These are phyloP conservation scores for Elephantulus edwardii DNA, from an alignment of 2,113 vertebrate species.

Conservation along the genomic window DNA sequence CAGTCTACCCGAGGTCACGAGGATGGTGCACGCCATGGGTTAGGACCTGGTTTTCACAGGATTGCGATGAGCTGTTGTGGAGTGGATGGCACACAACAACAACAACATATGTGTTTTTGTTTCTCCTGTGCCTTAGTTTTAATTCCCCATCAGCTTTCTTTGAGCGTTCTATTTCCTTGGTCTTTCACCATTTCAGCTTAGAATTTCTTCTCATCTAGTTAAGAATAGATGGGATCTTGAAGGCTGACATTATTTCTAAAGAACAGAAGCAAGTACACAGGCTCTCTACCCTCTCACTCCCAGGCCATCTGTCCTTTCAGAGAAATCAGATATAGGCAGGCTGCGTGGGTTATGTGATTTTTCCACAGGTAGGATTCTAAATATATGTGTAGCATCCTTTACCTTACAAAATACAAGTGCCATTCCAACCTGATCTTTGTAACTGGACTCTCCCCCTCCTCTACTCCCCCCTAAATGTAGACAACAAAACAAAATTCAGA, in stretches of 20 bases:
- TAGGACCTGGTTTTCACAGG: too few relatives aligned
- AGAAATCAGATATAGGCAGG: conserved; percentile 7
- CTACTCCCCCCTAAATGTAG: too few relatives aligned
- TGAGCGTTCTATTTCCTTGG: conserved; percentile 14
- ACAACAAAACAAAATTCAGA: conserved; percentile 14
- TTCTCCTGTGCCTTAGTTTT: neutral
- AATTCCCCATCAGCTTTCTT: neutral
- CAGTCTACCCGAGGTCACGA: too few relatives aligned
- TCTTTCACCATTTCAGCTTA: conserved; percentile 18
- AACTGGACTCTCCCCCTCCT: too few relatives aligned
- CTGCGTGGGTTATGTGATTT: neutral
- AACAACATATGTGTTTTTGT: neutral
- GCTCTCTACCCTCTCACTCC: neutral
- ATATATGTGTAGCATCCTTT: neutral
- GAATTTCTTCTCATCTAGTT: conserved; percentile 17
- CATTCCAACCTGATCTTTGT: conserved; percentile 9
- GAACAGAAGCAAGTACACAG: conserved; percentile 24
- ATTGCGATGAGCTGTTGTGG: too few relatives aligned
- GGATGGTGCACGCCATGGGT: too few relatives aligned
- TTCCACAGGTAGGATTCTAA: neutral
- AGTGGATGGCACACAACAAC: too few relatives aligned
- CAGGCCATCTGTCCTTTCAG: conserved; percentile 20
- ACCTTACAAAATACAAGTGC: neutral
- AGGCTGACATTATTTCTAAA: conserved; percentile 39
- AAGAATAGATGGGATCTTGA: conserved; percentile 28